A percentile compares a stretch with the other conserved stretches of the same genome.
These are phyloP conservation scores for Hipposideros armiger DNA, from an alignment of 2,113 vertebrate genomes.

Conservation along the genomic window DNA sequence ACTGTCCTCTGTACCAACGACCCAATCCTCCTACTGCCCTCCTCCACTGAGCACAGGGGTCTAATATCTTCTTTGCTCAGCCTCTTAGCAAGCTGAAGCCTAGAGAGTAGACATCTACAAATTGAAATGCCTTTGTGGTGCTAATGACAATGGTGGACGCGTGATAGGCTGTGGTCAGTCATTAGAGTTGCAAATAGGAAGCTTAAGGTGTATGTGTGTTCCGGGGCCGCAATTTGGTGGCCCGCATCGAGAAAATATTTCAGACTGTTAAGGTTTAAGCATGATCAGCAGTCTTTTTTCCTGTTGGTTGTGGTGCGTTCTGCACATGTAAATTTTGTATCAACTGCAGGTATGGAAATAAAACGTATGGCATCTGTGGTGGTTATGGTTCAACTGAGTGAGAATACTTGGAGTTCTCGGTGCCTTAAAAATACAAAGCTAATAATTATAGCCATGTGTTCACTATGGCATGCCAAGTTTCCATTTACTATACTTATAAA, in stretches of 20 bases:
- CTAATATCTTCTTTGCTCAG: neutral
- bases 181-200: constrained; percentile 17
- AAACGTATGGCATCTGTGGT: constrained; percentile 8
- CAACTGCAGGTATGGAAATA: neutral
- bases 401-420: neutral
- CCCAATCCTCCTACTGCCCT: neutral
- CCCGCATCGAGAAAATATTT: neutral
- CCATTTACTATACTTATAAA: constrained; percentile 49
- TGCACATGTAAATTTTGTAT: neutral
- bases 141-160: neutral
- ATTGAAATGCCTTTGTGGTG: constrained; percentile 17
- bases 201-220: neutral
- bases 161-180: neutral
- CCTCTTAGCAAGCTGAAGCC: neutral
- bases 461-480: constrained; percentile 41
- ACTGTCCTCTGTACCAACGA: neutral
- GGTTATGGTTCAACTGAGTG: neutral
- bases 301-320: neutral
- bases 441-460: constrained; percentile 29
- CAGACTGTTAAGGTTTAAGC: neutral
- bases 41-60: neutral
- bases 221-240: neutral
- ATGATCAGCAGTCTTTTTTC: neutral
- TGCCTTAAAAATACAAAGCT: neutral
- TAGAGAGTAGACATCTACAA: neutral